Evolutionary conservation across 1,140 invertebrate genomes (phyloP).

Genomic region (Diabrotica undecimpunctata): DNA sequence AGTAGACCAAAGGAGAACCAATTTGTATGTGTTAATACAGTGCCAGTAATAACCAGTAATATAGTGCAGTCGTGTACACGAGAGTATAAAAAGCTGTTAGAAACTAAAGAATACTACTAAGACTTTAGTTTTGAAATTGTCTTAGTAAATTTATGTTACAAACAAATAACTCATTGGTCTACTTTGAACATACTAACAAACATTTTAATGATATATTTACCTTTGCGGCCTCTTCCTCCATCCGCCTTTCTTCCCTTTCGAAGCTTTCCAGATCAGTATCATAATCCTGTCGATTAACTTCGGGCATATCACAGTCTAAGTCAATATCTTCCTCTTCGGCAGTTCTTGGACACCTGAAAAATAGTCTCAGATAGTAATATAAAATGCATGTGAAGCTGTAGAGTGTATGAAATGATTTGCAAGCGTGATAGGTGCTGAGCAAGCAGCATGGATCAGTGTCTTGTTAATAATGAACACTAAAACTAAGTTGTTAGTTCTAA

Average conservation of each 20-base stretch:
- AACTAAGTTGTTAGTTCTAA: too few relatives aligned
- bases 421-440: constrained; percentile 39
- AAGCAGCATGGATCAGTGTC: constrained; percentile 45
- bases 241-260: constrained; percentile 50
- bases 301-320: constrained; percentile 45
- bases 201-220: too few relatives aligned
- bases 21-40: too few relatives aligned
- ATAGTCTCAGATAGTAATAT: too few relatives aligned
- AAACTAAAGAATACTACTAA: neutral
- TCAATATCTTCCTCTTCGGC: constrained; percentile 28
- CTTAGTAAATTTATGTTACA: neutral
- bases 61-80: too few relatives aligned
- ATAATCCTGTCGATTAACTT: constrained; percentile 37
- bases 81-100: too few relatives aligned
- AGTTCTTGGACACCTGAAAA: constrained; percentile 27
- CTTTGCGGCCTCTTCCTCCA: constrained; percentile 50
- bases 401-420: constrained; percentile 3
- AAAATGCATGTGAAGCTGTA: too few relatives aligned
- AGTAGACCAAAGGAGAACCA: too few relatives aligned
- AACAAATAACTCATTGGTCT: neutral
- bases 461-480: constrained; percentile 16
- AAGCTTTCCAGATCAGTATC: constrained; percentile 49
- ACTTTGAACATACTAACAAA: neutral
- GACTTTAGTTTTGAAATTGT: constrained; percentile 4
- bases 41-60: too few relatives aligned